Base-by-base conservation (phyloP, 2,888 invertebrate species). In the Drosophila ustulata region DNA sequence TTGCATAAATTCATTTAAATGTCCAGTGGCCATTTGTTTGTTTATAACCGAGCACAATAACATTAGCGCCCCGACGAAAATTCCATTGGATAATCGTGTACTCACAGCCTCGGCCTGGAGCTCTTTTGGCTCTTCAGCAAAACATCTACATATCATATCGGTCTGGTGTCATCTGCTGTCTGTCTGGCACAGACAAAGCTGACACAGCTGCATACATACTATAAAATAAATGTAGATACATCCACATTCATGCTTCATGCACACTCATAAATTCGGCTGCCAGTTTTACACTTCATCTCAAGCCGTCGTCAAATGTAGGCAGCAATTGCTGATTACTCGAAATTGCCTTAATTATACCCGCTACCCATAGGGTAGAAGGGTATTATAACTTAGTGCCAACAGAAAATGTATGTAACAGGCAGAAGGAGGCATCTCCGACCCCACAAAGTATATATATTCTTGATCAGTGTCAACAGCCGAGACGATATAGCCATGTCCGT, bases 1-100 rank as follows among this genome's bases (percentile, higher is more conserved):
- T 64, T 58, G 55, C 46, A 45, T 56, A 56, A 75, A 70, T 67
- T 74, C 70, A 85, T 78, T 84, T 77, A 68, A 77, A 72, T 68
- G 43, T 58, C 58, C 56, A 28, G 45, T 56, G 46, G 49, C 64
- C 68, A 75, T 72, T 80, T 75, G 69, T 49, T 69, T 74, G 34
- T 72, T 51, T 49, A 68, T 62, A 49, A 67, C 45, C 2, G 23
- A 25, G 45, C 51, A 34, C 45, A 53, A 53, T 56, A 67, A 62
- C 8, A 59, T 74, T 57, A 66, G 66, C 61, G 18, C 28, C 46
- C 58, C 53, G 49, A 26, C 41, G n/a, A 49, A 56, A 26, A 13
- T 37, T 37, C 25, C 47, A 41, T 67, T 62, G 50, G 23, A 66
- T 39, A 25, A 41, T 23, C 28, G 5, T 13, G 18, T 18, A 18